Conservation (phyloP, 2,888 invertebrate species). For the Eilema sororculum region DNA sequence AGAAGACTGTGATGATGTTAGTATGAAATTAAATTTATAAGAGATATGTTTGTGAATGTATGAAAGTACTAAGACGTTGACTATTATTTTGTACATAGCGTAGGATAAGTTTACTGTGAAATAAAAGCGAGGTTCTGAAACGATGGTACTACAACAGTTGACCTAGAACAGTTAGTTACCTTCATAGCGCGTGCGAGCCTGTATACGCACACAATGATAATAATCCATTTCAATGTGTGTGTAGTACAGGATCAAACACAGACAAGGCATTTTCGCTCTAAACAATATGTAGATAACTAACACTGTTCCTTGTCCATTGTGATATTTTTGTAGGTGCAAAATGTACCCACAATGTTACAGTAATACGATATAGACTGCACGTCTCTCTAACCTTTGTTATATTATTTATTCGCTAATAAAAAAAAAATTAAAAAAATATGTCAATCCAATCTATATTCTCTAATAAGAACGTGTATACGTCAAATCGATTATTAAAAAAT, state of each 20-base stretch:
- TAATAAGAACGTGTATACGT: too few relatives aligned
- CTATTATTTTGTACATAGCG: conserved; percentile 47
- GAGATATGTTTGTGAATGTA: conserved; percentile 63
- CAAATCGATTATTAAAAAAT: too few relatives aligned
- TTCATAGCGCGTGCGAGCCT: background rate
- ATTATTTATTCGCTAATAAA: too few relatives aligned
- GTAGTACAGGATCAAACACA: background rate
- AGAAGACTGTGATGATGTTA: conserved; percentile 86
- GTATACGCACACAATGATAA: background rate
- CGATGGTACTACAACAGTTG: conserved; percentile 26
- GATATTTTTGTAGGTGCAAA: background rate
- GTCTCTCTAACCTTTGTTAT: background rate
- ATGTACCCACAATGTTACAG: background rate
- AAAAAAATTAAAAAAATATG: too few relatives aligned
- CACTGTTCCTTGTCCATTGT: conserved; percentile 2
- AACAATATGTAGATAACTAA: background rate
- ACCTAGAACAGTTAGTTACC: background rate
- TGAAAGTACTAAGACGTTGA: conserved; percentile 42
- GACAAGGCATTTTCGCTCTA: background rate
- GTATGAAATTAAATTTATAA: conserved; percentile 70
- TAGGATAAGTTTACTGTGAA: conserved; percentile 42
- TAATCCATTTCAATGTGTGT: background rate
- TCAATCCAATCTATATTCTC: too few relatives aligned
- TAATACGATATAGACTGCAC: conserved; percentile 17
- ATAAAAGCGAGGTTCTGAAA: conserved; percentile 53